phyloP scores from a whole-genome alignment of 2,797 vertebrate genomes.

The Zalophus californianus region DNA sequence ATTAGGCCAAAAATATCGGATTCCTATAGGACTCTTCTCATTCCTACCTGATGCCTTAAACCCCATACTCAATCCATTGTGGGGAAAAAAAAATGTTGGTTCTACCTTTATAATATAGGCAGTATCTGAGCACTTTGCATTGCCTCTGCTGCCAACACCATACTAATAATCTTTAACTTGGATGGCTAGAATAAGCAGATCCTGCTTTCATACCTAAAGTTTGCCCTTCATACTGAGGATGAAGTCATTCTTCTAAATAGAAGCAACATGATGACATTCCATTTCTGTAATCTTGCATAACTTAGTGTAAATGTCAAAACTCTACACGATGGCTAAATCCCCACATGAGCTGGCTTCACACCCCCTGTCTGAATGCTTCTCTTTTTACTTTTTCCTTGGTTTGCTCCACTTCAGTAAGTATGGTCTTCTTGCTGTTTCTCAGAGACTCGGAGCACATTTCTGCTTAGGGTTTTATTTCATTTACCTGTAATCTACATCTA shows the following conservation, averaged over 20 bases:
- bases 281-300: background rate
- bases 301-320: background rate
- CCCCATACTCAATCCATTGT: rapidly evolving
- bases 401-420: background rate
- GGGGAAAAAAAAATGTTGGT: background rate
- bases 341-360: background rate
- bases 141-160: background rate
- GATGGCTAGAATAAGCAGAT: background rate
- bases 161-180: background rate
- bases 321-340: background rate
- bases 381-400: background rate
- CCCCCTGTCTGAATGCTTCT: background rate
- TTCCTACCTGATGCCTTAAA: background rate
- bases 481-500: background rate
- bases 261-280: background rate
- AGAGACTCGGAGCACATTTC: background rate
- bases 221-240: background rate
- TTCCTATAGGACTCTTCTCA: background rate
- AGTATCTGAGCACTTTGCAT: background rate
- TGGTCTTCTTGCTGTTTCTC: background rate
- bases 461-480: background rate
- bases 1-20: background rate
- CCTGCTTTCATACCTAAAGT: background rate
- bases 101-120: background rate
- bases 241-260: background rate